Conservation (phyloP, 2,888 invertebrate genomes). For the Pristionchus arcanus region DNA sequence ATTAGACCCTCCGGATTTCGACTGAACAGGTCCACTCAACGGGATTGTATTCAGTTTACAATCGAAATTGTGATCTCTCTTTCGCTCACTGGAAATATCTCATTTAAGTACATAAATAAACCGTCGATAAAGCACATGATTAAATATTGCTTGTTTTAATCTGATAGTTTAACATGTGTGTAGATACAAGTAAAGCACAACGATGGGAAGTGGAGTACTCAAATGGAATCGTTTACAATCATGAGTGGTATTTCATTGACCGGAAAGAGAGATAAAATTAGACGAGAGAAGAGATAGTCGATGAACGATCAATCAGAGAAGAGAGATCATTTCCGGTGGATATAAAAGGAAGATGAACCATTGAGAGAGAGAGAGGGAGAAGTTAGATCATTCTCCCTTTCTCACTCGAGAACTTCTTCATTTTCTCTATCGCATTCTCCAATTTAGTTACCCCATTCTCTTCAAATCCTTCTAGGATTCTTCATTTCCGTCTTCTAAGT, state of each 20-base stretch:
- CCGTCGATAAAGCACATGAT: not conserved
- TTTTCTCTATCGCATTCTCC: not conserved
- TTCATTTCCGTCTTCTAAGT: not conserved
- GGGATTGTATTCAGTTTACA: slow-evolving; percentile 25
- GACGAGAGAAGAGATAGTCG: slow-evolving; percentile 11
- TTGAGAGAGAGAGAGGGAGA: not conserved
- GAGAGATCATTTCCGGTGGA: slow-evolving; percentile 34
- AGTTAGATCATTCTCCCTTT: not conserved
- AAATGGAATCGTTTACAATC: not conserved
- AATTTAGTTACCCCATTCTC: not conserved
- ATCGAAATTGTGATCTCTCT: slow-evolving; percentile 8
- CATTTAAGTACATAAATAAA: not conserved
- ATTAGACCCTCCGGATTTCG: not conserved
- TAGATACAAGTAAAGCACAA: not conserved
- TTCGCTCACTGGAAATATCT: not conserved
- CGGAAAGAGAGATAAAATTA: slow-evolving; percentile 8
- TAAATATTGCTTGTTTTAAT: not conserved
- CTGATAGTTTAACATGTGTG: not conserved
- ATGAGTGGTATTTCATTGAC: not conserved
- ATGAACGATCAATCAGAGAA: slow-evolving; percentile 41
- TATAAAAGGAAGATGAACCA: slow-evolving; percentile 34
- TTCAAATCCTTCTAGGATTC: not conserved
- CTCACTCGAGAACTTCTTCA: not conserved
- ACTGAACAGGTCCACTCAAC: not conserved
- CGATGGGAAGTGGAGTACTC: not conserved